These are phyloP conservation scores for Hydrochoerus hydrochaeris DNA, from an alignment of 2,113 vertebrate species.

Conservation along the genomic window DNA sequence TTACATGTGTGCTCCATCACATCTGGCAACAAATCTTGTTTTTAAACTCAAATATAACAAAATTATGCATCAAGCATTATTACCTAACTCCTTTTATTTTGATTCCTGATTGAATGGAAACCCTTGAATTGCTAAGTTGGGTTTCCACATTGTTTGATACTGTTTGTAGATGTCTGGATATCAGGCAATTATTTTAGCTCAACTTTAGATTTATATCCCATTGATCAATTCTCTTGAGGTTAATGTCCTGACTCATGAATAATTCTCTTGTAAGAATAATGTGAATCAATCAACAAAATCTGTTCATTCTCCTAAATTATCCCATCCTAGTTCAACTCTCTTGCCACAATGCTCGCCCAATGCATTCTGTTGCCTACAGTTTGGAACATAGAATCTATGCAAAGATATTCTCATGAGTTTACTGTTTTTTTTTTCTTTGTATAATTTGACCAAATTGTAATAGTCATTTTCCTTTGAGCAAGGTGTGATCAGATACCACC, in stretches of 20 bases:
- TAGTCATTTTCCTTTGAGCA: neutral
- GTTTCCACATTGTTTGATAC: neutral
- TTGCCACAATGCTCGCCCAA: neutral
- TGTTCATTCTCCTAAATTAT: neutral
- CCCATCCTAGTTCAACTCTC: neutral
- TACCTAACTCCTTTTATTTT: neutral
- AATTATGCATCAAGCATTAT: neutral
- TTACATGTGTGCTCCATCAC: neutral
- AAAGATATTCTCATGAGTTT: neutral
- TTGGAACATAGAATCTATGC: neutral
- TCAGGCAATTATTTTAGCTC: neutral
- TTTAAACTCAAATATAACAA: neutral
- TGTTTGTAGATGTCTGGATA: neutral
- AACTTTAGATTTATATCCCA: neutral
- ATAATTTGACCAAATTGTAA: neutral
- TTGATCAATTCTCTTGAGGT: slow-evolving; percentile 2
- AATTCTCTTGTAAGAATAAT: neutral
- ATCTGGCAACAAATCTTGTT: neutral
- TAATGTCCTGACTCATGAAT: slow-evolving; percentile 28
- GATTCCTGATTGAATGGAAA: neutral
- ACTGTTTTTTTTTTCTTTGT: neutral
- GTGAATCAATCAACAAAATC: neutral
- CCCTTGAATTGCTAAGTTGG: neutral
- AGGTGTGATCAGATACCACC: neutral
- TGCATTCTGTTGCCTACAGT: neutral